Evolutionary conservation across 2,113 vertebrate genomes (phyloP).

Genomic region (Cricetomys ansorgei): DNA sequence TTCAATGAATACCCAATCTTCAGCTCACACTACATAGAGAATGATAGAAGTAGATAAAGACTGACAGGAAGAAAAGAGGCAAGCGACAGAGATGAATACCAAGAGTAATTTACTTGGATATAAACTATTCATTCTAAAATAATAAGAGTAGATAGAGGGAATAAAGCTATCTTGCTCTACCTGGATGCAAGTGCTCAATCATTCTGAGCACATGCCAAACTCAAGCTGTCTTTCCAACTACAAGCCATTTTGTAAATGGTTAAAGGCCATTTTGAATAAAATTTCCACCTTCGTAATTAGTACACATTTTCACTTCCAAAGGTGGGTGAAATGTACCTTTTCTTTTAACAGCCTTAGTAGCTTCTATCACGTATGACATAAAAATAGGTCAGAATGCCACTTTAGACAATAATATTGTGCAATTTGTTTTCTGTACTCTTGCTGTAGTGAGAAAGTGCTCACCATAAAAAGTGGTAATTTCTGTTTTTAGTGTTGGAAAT

Average conservation of each 20-base stretch:
- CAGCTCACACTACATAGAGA: neutral
- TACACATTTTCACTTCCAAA: neutral
- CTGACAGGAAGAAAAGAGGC: conserved; percentile 21
- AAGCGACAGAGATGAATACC: conserved; percentile 39
- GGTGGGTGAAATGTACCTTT: neutral
- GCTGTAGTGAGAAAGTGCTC: neutral
- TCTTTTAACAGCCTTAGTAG: neutral
- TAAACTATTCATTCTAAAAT: conserved; percentile 64
- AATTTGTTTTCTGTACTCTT: neutral
- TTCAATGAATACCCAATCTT: conserved; percentile 29
- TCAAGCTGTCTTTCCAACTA: neutral
- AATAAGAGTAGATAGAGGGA: conserved; percentile 36
- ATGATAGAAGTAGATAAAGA: conserved; percentile 59
- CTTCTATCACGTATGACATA: neutral
- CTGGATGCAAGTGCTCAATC: neutral
- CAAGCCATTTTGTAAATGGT: neutral
- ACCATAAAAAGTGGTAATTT: neutral
- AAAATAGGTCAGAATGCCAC: neutral
- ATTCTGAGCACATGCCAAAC: neutral
- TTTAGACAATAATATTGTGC: neutral
- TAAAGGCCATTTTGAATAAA: neutral
- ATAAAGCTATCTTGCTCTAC: neutral
- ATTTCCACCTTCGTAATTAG: neutral
- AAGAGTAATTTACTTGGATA: conserved; percentile 63
- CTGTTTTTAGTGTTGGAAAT: neutral